Conservation (phyloP, 2,888 invertebrate genomes). For the Caenorhabditis angaria region DNA sequence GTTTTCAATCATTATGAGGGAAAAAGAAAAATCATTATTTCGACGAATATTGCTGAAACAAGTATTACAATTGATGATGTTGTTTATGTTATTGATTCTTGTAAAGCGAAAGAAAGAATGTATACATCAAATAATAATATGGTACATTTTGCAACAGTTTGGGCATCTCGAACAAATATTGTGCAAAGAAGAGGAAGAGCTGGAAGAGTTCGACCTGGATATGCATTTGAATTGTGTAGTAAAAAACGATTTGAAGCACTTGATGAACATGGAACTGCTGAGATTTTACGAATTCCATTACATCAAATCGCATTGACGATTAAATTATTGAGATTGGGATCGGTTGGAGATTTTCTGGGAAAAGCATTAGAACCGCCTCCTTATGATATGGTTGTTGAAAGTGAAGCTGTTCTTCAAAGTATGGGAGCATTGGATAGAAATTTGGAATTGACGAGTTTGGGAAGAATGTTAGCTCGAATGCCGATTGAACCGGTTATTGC, state of each 20-base stretch:
- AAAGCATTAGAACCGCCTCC: conserved; percentile 94
- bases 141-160: conserved; percentile 95
- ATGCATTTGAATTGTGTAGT: conserved; percentile 90
- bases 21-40: conserved; percentile 81
- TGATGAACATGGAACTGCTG: conserved; percentile 87
- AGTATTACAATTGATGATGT: conserved; percentile 98
- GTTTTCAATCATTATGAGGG: conserved; percentile 80
- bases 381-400: conserved; percentile 95
- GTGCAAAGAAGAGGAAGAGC: conserved; percentile 94
- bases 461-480: conserved; percentile 88
- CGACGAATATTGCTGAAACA: conserved; percentile 98
- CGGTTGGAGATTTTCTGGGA: conserved; percentile 91
- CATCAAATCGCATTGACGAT: conserved; percentile 92
- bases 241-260: conserved; percentile 74
- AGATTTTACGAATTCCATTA: conserved; percentile 95
- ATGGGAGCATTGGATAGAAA: conserved; percentile 82
- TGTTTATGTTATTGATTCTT: conserved; percentile 94
- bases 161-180: conserved; percentile 84
- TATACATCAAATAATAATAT: conserved; percentile 98
- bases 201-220: conserved; percentile 91
- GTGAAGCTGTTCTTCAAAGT: conserved; percentile 82
- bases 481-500: conserved; percentile 96
- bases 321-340: conserved; percentile 87
- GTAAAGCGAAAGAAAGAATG: conserved; percentile 95
- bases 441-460: conserved; percentile 90